Conservation (phyloP, 2,797 vertebrate species). For the Siniperca undulata region DNA sequence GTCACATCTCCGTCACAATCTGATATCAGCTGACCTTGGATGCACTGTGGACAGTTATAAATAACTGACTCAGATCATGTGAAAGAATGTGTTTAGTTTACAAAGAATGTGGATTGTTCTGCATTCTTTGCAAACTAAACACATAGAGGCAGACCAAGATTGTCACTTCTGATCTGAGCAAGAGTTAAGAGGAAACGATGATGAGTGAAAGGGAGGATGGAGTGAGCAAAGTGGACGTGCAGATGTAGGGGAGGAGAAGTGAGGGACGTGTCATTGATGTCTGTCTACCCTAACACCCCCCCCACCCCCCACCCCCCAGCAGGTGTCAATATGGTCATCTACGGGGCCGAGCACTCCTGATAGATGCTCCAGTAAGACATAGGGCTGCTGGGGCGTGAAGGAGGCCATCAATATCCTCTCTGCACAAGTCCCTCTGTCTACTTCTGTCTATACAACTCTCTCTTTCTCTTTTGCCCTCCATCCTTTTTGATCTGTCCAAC, state of each 20-base stretch:
- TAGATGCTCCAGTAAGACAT: slow-evolving; percentile 84
- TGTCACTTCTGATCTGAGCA: neutral
- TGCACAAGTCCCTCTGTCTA: slow-evolving; percentile 50
- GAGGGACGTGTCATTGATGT: slow-evolving; percentile 48
- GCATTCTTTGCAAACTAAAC: slow-evolving; percentile 11
- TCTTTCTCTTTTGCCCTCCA: slow-evolving; percentile 70
- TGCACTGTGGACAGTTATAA: slow-evolving; percentile 11
- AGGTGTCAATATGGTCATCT: slow-evolving; percentile 77
- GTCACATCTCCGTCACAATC: slow-evolving; percentile 2
- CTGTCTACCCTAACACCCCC: slow-evolving; percentile 19
- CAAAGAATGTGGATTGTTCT: neutral
- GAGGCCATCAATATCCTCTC: slow-evolving; percentile 85
- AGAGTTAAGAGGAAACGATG: neutral
- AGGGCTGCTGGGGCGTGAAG: slow-evolving; percentile 83
- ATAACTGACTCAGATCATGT: slow-evolving; percentile 8
- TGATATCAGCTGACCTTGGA: slow-evolving; percentile 23
- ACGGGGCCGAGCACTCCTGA: slow-evolving; percentile 80
- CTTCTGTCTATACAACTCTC: slow-evolving; percentile 61
- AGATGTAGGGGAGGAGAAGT: slow-evolving; percentile 44
- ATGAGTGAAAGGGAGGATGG: slow-evolving; percentile 21
- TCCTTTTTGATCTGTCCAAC: slow-evolving; percentile 53
- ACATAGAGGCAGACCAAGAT: neutral
- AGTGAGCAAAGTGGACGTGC: slow-evolving; percentile 19
- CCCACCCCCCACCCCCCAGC: slow-evolving; percentile 51
- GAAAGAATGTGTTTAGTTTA: no score